These are phyloP conservation scores for Gnatocerus cornutus DNA, from an alignment of 2,888 invertebrate genomes.

Conservation along the genomic window DNA sequence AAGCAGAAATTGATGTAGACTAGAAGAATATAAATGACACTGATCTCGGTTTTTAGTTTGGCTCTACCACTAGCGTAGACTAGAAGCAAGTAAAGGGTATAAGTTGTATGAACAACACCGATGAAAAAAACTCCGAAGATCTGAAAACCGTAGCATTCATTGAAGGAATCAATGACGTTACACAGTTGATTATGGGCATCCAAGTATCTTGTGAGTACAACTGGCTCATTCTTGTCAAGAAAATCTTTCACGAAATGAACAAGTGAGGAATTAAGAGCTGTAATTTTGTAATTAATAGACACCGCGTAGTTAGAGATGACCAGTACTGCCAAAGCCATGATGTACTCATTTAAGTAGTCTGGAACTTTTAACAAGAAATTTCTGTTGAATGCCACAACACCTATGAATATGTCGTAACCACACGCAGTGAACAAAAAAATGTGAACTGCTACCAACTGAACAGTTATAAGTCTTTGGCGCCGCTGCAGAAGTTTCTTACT, in stretches of 20 bases:
- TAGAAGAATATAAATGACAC: conserved; percentile 11
- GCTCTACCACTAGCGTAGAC: conserved; percentile 19
- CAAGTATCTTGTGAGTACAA: background rate
- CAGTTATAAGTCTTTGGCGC: background rate
- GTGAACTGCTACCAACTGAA: conserved; percentile 6
- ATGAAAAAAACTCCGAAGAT: conserved; percentile 17
- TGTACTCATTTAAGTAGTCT: conserved; percentile 16
- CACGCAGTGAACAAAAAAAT: background rate
- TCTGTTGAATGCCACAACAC: background rate
- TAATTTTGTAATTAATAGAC: conserved; percentile 1
- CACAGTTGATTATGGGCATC: conserved; percentile 15
- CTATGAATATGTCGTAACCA: conserved; percentile 7
- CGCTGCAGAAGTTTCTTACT: background rate
- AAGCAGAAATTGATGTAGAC: background rate
- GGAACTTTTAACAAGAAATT: background rate
- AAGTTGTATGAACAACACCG: conserved; percentile 9
- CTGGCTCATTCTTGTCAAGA: background rate
- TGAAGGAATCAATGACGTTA: background rate
- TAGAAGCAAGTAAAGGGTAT: conserved; percentile 9
- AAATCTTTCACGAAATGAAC: conserved; percentile 1
- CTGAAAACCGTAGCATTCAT: conserved; percentile 25
- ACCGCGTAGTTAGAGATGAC: conserved; percentile 10
- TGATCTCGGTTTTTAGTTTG: background rate
- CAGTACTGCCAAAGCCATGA: conserved; percentile 7
- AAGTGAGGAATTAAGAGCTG: conserved; percentile 8